Evolutionary conservation across 2,113 vertebrate species (phyloP).

Genomic region (Scophthalmus maximus): DNA sequence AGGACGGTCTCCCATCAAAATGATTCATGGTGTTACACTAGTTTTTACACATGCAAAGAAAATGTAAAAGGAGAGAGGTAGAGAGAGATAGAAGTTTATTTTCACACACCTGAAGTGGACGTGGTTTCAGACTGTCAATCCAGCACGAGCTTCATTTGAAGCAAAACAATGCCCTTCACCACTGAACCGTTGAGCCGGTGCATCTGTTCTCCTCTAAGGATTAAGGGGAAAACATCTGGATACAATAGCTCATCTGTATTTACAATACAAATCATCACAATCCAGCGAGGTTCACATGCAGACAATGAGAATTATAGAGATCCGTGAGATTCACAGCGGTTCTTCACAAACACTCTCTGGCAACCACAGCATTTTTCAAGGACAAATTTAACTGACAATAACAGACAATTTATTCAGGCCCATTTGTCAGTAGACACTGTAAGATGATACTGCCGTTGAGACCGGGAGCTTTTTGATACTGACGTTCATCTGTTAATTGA

Average conservation of each 20-base stretch:
- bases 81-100: too few relatives aligned
- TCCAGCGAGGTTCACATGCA: constrained; percentile 1
- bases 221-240: constrained; percentile 36
- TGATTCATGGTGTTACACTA: too few relatives aligned
- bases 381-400: constrained; percentile 48
- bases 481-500: constrained; percentile 37
- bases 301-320: constrained; percentile 32
- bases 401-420: constrained; percentile 26
- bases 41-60: too few relatives aligned
- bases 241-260: constrained; percentile 24
- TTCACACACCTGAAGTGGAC: too few relatives aligned
- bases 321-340: constrained; percentile 7
- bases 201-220: not conserved
- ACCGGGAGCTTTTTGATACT: constrained; percentile 14
- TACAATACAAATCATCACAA: constrained; percentile 12
- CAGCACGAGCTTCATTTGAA: too few relatives aligned
- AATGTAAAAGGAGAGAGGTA: too few relatives aligned
- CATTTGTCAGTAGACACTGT: constrained; percentile 6
- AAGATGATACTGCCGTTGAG: constrained; percentile 14
- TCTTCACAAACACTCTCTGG: constrained; percentile 38
- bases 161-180: too few relatives aligned
- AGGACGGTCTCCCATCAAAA: too few relatives aligned
- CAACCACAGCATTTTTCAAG: constrained; percentile 24
- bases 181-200: too few relatives aligned
- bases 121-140: too few relatives aligned